These are phyloP conservation scores for Adelosebastes latens DNA, from an alignment of 2,797 vertebrate genomes.

Conservation along the genomic window DNA sequence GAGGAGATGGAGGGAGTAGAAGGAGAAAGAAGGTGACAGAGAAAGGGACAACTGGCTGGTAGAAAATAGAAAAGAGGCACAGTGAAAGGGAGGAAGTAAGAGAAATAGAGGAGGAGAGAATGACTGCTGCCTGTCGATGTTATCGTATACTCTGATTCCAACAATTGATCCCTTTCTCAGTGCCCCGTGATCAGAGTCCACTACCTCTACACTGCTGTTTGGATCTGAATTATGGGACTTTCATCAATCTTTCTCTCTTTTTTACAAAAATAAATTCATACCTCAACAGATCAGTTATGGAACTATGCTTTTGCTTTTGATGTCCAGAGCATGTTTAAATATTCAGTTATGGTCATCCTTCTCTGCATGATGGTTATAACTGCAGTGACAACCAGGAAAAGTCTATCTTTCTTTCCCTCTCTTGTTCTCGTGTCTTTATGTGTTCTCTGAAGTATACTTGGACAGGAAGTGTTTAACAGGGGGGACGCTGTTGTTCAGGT, in stretches of 20 bases:
- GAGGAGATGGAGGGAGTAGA: neutral
- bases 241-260: neutral
- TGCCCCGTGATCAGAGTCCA: slow-evolving; percentile 7
- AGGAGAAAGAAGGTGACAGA: slow-evolving; percentile 14
- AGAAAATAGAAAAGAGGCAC: neutral
- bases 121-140: slow-evolving; percentile 25
- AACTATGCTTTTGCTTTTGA: neutral
- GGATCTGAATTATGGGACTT: neutral
- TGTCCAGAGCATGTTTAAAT: neutral
- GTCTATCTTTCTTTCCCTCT: neutral
- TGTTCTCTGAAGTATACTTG: neutral
- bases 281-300: neutral
- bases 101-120: slow-evolving; percentile 6
- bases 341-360: neutral
- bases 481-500: neutral
- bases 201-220: slow-evolving; percentile 17
- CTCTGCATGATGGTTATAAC: neutral
- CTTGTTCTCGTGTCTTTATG: neutral
- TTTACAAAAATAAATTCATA: neutral
- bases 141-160: slow-evolving; percentile 24
- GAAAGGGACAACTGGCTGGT: neutral
- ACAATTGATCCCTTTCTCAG: slow-evolving; percentile 32
- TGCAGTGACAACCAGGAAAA: neutral
- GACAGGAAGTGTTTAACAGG: slow-evolving; percentile 6
- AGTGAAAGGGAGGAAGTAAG: neutral